A percentile compares a stretch with the other conserved stretches of the same genome.
Evolutionary conservation across 2,797 vertebrate species (phyloP).

Genomic region (Gallinago nigripennis): DNA sequence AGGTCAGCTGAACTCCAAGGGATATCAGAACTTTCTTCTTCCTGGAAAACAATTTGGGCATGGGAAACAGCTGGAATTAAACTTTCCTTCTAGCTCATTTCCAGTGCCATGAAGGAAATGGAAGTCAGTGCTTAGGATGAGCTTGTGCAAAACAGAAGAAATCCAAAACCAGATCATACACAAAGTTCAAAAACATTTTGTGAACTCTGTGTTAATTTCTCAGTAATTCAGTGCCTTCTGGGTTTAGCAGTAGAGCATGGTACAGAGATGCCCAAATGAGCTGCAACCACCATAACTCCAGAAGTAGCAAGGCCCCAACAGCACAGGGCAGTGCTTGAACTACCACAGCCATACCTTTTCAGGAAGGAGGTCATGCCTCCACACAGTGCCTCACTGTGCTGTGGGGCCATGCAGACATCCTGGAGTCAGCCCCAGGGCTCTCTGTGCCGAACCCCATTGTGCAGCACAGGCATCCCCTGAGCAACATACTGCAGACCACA

Average conservation of each 20-base stretch:
- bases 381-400: neutral
- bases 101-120: neutral
- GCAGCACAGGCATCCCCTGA: neutral
- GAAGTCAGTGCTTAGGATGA: neutral
- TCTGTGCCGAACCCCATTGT: neutral
- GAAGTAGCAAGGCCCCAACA: neutral
- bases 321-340: neutral
- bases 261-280: neutral
- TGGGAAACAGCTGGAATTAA: neutral
- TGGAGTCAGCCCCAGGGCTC: neutral
- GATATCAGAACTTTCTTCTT: neutral
- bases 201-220: neutral
- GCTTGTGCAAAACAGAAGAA: conserved; percentile 15
- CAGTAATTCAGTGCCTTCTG: neutral
- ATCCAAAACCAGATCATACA: neutral
- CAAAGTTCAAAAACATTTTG: neutral
- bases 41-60: neutral
- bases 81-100: neutral
- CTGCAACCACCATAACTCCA: neutral
- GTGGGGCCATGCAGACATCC: neutral
- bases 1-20: neutral
- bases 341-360: neutral
- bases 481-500: neutral
- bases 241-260: neutral
- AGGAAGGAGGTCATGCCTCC: fast-evolving